phyloP scores from a whole-genome alignment of 2,888 invertebrate species.

The Tinea pellionella region DNA sequence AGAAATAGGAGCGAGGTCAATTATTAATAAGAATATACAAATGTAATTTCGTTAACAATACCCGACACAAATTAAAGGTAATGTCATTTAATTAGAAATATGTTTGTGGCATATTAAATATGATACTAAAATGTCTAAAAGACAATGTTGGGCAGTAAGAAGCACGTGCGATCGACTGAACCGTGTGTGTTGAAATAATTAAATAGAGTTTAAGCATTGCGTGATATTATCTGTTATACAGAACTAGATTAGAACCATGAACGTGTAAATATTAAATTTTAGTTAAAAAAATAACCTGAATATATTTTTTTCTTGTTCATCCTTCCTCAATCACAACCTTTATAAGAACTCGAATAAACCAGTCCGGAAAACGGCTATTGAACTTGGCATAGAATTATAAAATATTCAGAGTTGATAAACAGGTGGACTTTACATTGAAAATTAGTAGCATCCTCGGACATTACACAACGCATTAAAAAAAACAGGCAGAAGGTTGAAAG shows the following conservation, averaged over 20 bases:
- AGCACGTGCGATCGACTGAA: no score
- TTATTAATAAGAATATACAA: neutral
- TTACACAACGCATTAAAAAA: no score
- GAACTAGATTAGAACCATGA: neutral
- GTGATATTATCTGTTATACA: neutral
- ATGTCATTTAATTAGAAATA: no score
- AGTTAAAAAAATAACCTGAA: neutral
- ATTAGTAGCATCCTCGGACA: no score
- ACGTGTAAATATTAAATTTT: neutral
- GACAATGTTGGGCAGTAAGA: no score
- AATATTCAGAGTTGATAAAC: neutral
- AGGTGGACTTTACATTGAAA: no score
- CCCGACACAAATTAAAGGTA: no score
- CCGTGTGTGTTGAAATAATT: no score
- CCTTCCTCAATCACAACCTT: neutral
- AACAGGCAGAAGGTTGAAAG: no score
- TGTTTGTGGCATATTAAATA: no score
- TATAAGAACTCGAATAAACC: neutral
- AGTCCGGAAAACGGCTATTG: conserved; percentile 9
- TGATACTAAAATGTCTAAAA: no score
- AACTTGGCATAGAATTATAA: conserved; percentile 3
- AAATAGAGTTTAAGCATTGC: neutral
- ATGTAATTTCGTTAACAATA: neutral
- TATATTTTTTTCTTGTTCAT: neutral
- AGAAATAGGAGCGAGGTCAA: neutral